These are phyloP conservation scores for Hypanus sabinus DNA, from an alignment of 2,113 vertebrate species.

Conservation along the genomic window DNA sequence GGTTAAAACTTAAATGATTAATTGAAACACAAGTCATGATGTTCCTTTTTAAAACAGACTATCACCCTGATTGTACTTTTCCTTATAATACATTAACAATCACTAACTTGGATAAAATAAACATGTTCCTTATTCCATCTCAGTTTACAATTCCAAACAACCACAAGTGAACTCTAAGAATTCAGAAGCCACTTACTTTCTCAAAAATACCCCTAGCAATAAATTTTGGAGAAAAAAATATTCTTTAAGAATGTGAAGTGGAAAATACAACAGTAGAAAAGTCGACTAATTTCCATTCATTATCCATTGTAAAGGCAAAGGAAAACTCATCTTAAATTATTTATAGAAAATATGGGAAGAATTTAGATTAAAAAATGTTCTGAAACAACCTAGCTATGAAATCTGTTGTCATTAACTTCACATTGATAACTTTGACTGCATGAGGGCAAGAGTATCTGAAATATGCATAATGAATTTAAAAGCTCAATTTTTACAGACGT, in stretches of 20 bases:
- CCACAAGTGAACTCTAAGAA: background rate
- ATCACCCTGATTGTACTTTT: background rate
- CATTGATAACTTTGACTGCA: background rate
- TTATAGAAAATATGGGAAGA: background rate
- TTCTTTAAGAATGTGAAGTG: slow-evolving; percentile 3
- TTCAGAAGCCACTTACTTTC: background rate
- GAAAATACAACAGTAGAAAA: background rate
- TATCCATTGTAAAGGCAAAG: background rate
- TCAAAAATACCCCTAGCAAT: slow-evolving; percentile 3
- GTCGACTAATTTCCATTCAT: background rate
- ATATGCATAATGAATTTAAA: background rate
- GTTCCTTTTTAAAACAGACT: background rate
- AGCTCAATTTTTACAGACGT: background rate
- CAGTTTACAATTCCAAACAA: background rate
- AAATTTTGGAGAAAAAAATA: slow-evolving; percentile 9
- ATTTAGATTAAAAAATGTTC: background rate
- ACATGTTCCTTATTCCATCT: background rate
- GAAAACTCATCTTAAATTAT: slow-evolving; percentile 14
- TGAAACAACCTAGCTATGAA: slow-evolving; percentile 6
- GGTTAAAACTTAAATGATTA: slow-evolving; percentile 9
- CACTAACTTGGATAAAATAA: slow-evolving; percentile 24
- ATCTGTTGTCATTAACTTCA: background rate
- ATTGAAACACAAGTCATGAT: background rate
- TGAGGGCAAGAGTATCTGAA: background rate
- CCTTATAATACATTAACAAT: background rate